Base-by-base conservation (phyloP, 2,888 invertebrate genomes). In the Trissolcus japonicus region DNA sequence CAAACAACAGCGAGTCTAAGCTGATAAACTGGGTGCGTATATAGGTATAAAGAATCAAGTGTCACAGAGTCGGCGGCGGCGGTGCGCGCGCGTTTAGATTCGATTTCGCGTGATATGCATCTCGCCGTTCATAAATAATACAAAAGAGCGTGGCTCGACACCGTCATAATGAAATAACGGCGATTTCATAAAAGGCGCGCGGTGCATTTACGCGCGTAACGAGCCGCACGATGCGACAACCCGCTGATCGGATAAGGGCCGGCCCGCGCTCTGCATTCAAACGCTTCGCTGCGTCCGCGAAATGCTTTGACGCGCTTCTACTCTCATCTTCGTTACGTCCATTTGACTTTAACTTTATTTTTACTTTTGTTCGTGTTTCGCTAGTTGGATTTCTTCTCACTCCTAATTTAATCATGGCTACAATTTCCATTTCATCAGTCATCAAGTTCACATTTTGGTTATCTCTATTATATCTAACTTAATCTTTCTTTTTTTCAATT, bases 181-280 rank as follows among this genome's bases (percentile, higher is more conserved):
- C 53, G 43, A 16, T 62, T 59, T 68, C 59, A 63, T 41, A 75
- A 69, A 75, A 74, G 74, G 74, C 62, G 57, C 54, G 55, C 67
- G 66, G 19, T 13, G 67, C 67, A 56, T 67, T 66, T 74, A 50
- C 67, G 61, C 66, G 68, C 59, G 68, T 75, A 75, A 75, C 75
- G 68, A 75, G 68, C 19, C 68, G 68, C 74, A 74, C 74, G 67
- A 67, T 67, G 67, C 74, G 74, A 74, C 74, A 74, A 57, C 62
- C 67, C 67, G 61, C 7, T 46, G 74, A 67, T 67, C 67, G 74
- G 62, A 74, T 57, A 74, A 73, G 65, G 54, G 65, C 61, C 43
- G 54, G 55, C 60, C 54, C 55, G 55, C 11, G 51, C 40, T 50
- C 41, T 41, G 19, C 19, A 71, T 63, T 57, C 56, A 56, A 63